phyloP scores from a whole-genome alignment of 2,888 invertebrate genomes.

The Oxycera nigricornis region DNA sequence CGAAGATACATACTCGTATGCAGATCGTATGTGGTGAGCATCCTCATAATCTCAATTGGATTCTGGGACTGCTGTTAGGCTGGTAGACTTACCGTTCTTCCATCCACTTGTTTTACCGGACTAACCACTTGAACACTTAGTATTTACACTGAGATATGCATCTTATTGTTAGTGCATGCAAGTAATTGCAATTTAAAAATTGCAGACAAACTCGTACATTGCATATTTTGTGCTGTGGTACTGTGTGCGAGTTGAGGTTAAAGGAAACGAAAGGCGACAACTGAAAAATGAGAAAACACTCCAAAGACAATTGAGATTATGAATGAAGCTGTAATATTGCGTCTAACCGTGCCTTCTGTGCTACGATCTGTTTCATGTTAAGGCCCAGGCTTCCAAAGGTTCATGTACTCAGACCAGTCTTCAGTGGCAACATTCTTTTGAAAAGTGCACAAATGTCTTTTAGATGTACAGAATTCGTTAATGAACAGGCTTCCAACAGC shows the following conservation, averaged over 20 bases:
- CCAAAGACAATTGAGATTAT: not conserved
- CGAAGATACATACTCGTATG: not conserved
- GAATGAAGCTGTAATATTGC: not conserved
- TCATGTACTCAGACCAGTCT: too few relatives aligned
- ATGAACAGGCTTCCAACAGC: too few relatives aligned
- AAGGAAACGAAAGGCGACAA: not conserved
- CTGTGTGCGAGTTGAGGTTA: not conserved
- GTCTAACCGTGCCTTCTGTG: too few relatives aligned
- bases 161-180: not conserved
- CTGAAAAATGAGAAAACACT: not conserved
- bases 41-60: not conserved
- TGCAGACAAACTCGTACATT: not conserved
- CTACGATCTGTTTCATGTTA: too few relatives aligned
- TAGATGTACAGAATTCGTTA: too few relatives aligned
- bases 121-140: not conserved
- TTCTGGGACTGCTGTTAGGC: not conserved
- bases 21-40: not conserved
- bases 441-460: too few relatives aligned
- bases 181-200: slow-evolving; percentile 14
- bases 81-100: not conserved
- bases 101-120: not conserved
- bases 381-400: too few relatives aligned
- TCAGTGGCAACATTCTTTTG: too few relatives aligned
- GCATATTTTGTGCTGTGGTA: not conserved
- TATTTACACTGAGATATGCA: not conserved